These are phyloP conservation scores for Bradypodion ventrale DNA, from an alignment of 2,797 vertebrate species.

Conservation along the genomic window DNA sequence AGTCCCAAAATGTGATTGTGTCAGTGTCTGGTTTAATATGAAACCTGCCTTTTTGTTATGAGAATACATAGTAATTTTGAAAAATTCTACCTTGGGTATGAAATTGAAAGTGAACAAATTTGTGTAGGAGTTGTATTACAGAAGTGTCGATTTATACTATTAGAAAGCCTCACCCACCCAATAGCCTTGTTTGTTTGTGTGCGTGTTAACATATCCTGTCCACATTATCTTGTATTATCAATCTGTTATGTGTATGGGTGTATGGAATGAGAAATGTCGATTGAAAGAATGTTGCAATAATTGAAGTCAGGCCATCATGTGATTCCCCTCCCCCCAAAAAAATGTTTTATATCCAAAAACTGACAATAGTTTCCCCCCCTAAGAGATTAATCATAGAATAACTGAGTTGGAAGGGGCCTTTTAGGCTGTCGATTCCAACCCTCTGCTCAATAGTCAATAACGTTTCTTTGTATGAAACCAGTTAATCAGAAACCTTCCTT, in stretches of 20 bases:
- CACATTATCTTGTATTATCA: not conserved
- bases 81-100: not conserved
- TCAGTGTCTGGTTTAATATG: not conserved
- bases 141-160: constrained; percentile 44
- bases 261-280: not conserved
- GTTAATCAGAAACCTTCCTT: constrained; percentile 35
- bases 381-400: too few species aligned
- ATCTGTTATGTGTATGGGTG: constrained; percentile 5
- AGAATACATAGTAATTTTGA: constrained; percentile 3
- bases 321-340: constrained; percentile 4
- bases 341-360: constrained; percentile 50
- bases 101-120: constrained; percentile 33
- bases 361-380: constrained; percentile 27
- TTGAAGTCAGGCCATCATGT: constrained; percentile 6
- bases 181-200: not conserved
- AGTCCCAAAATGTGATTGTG: constrained; percentile 36
- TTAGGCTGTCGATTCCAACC: too few species aligned
- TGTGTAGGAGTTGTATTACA: constrained; percentile 23
- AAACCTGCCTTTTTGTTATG: constrained; percentile 29
- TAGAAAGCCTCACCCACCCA: constrained; percentile 17
- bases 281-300: not conserved
- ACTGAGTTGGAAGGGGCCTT: too few species aligned
- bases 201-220: not conserved
- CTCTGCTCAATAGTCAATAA: constrained; percentile 1
- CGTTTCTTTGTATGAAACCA: constrained; percentile 15